Evolutionary conservation across 2,797 vertebrate species (phyloP).

Genomic region (Selene dorsalis): DNA sequence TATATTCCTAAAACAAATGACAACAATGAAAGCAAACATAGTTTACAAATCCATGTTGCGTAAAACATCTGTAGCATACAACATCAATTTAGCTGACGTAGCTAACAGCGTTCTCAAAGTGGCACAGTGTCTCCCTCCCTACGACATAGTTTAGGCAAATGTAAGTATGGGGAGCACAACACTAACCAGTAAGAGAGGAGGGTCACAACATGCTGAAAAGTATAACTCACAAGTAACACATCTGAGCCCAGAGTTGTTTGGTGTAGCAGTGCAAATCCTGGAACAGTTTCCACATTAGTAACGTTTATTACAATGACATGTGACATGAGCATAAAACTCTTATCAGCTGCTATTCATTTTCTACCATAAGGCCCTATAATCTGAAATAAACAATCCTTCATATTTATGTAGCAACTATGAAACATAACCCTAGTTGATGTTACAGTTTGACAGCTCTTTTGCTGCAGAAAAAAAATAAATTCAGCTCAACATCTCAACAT

Average conservation of each 20-base stretch:
- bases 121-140: slow-evolving; percentile 6
- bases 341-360: slow-evolving; percentile 21
- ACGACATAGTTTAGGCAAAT: slow-evolving; percentile 9
- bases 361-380: slow-evolving; percentile 5
- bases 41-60: slow-evolving; percentile 40
- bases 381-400: slow-evolving; percentile 24
- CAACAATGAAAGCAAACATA: slow-evolving; percentile 23
- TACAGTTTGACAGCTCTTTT: neutral
- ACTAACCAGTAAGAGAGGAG: neutral
- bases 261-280: neutral
- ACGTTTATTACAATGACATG: slow-evolving; percentile 19
- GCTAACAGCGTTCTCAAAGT: slow-evolving; percentile 24
- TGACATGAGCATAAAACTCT: slow-evolving; percentile 11
- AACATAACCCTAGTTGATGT: neutral
- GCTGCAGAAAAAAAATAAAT: neutral
- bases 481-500: neutral
- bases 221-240: neutral
- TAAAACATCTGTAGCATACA: slow-evolving; percentile 43
- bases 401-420: slow-evolving; percentile 4
- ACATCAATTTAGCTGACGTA: slow-evolving; percentile 20
- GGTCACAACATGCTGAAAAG: slow-evolving; percentile 11
- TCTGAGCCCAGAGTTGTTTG: slow-evolving; percentile 3
- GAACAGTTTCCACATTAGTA: slow-evolving; percentile 18
- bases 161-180: slow-evolving; percentile 24
- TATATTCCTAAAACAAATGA: slow-evolving; percentile 8